Conservation (phyloP, 2,797 vertebrate genomes). For the Pipistrellus pygmaeus region DNA sequence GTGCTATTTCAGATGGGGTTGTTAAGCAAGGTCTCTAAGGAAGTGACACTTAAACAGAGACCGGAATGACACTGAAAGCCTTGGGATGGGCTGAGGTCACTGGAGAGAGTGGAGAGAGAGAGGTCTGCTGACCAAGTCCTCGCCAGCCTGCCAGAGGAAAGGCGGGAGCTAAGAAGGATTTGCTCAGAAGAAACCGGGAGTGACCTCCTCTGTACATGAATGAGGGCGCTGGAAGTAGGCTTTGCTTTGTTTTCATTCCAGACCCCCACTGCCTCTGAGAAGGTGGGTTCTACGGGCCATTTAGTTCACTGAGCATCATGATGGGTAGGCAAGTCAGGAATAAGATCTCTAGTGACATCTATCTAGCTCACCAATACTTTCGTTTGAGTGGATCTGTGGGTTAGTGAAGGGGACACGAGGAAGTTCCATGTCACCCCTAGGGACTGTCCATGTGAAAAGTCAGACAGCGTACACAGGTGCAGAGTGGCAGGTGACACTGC, state of each 20-base stretch:
- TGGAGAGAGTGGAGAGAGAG: background rate
- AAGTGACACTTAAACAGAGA: slow-evolving; percentile 59
- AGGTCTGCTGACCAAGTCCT: background rate
- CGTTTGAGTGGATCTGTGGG: background rate
- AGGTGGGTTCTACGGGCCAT: background rate
- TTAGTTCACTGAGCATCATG: background rate
- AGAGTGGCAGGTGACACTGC: background rate
- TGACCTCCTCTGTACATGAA: background rate
- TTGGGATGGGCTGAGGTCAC: background rate
- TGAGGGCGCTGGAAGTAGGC: background rate
- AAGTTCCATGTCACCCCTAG: background rate
- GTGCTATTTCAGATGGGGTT: slow-evolving; percentile 14
- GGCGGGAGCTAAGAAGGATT: background rate
- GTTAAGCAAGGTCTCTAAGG: slow-evolving; percentile 5
- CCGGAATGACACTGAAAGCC: slow-evolving; percentile 19
- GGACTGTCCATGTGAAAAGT: background rate
- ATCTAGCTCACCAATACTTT: background rate
- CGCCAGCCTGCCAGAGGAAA: background rate
- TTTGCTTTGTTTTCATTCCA: background rate
- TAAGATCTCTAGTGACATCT: background rate
- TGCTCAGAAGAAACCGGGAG: background rate
- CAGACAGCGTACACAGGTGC: background rate
- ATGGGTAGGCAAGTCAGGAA: background rate
- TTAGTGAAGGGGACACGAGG: background rate
- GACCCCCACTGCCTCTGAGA: background rate